A percentile compares a stretch with the other conserved stretches of the same genome.
phyloP scores from a whole-genome alignment of 2,113 vertebrate species.

The Thinocorus orbignyianus region DNA sequence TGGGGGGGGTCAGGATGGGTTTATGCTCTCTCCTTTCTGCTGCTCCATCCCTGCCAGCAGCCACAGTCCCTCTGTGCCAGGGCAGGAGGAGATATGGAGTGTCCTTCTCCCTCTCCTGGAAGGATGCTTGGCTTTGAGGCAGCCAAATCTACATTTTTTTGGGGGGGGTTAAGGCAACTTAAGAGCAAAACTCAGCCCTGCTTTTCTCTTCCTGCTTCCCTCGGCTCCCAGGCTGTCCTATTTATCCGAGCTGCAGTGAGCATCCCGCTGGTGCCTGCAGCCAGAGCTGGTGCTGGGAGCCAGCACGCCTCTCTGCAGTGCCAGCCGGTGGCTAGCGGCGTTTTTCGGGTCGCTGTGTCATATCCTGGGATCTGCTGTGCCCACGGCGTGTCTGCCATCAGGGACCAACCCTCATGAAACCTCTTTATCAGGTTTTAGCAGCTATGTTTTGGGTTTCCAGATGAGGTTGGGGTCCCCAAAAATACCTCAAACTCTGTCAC shows the following conservation, averaged over 20 bases:
- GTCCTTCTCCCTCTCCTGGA: not conserved
- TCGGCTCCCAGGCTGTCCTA: not conserved
- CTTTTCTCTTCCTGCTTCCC: not conserved
- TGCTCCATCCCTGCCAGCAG: not conserved
- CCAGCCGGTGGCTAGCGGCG: not conserved
- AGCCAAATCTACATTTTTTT: rapidly evolving
- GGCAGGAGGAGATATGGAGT: not conserved
- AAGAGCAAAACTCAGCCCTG: not conserved
- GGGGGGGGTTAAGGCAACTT: not conserved
- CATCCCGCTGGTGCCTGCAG: conserved; percentile 16
- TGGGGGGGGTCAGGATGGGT: not conserved
- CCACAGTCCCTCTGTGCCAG: not conserved
- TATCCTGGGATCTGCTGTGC: rapidly evolving
- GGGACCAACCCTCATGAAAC: not conserved
- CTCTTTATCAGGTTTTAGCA: not conserved
- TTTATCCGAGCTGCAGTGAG: conserved; percentile 12
- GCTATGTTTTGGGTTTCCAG: not conserved
- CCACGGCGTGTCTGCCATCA: not conserved
- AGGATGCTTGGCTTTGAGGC: not conserved
- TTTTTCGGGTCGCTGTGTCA: not conserved
- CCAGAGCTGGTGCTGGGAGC: not conserved
- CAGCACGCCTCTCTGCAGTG: not conserved
- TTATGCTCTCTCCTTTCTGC: not conserved
- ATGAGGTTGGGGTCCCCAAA: not conserved
- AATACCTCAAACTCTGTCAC: not conserved